A percentile compares a stretch with the other conserved stretches of the same genome.
These are phyloP conservation scores for Hippocampus mohnikei DNA, from an alignment of 2,113 vertebrate species.

Conservation along the genomic window DNA sequence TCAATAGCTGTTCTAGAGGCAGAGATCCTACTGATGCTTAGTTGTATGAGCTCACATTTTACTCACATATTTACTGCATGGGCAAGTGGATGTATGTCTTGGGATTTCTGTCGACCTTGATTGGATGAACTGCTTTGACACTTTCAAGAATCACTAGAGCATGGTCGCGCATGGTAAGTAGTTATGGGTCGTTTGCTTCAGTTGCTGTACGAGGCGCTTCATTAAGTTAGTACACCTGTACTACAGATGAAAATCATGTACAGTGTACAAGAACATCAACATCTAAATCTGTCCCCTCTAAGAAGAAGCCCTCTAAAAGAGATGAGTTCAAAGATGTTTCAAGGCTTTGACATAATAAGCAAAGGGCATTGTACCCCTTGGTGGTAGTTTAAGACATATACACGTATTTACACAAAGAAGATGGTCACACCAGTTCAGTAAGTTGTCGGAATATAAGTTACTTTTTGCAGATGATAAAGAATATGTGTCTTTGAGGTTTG, in stretches of 20 bases:
- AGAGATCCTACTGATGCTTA: too few species aligned
- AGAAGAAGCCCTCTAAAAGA: not conserved
- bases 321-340: not conserved
- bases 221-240: not conserved
- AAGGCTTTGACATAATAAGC: too few species aligned
- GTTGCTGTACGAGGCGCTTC: not conserved
- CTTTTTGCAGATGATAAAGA: too few species aligned
- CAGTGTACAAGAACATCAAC: not conserved
- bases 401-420: too few species aligned
- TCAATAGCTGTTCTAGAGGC: not conserved
- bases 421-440: too few species aligned
- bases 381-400: too few species aligned
- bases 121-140: slow-evolving; percentile 12
- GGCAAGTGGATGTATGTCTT: slow-evolving; percentile 44
- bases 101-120: slow-evolving; percentile 15
- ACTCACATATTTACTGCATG: slow-evolving; percentile 18
- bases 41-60: not conserved
- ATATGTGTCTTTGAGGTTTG: too few species aligned
- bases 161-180: not conserved
- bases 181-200: not conserved
- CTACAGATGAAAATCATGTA: not conserved
- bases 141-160: slow-evolving; percentile 8
- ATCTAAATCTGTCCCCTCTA: not conserved
- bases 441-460: too few species aligned
- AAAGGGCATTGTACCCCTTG: too few species aligned